Conservation (phyloP, 2,113 vertebrate genomes). For the Epinephelus lanceolatus region DNA sequence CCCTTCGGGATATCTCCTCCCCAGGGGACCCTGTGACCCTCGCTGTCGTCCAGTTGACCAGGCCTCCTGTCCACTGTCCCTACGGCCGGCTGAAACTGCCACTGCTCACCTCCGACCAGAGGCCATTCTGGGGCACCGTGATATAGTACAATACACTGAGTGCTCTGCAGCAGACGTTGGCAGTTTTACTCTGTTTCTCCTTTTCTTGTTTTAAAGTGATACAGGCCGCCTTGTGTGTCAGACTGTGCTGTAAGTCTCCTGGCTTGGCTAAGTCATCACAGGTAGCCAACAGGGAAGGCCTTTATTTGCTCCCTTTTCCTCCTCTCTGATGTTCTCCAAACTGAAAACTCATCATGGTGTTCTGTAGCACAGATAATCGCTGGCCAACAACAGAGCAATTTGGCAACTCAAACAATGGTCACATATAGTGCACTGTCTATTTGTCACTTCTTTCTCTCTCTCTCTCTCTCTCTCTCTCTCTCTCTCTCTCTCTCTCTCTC, state of each 20-base stretch:
- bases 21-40: conserved; percentile 80
- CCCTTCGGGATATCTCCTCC: conserved; percentile 77
- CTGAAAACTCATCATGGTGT: conserved; percentile 74
- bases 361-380: conserved; percentile 72
- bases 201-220: conserved; percentile 71
- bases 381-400: conserved; percentile 73
- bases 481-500: conserved; percentile 45
- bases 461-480: conserved; percentile 30
- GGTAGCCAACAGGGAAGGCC: conserved; percentile 67
- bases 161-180: conserved; percentile 16
- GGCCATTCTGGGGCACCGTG: conserved; percentile 66
- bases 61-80: conserved; percentile 68
- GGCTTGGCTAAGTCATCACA: conserved; percentile 74
- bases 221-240: conserved; percentile 53
- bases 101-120: conserved; percentile 51
- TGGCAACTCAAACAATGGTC: conserved; percentile 78
- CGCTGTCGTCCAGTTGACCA: conserved; percentile 76
- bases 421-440: conserved; percentile 67
- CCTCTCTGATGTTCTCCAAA: conserved; percentile 55
- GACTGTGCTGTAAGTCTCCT: conserved; percentile 58
- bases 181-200: conserved; percentile 57
- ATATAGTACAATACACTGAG: conserved; percentile 46
- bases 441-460: conserved; percentile 59
- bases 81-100: conserved; percentile 41
- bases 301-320: conserved; percentile 65